Conservation (phyloP, 2,113 vertebrate genomes). For the Trinectes maculatus region DNA sequence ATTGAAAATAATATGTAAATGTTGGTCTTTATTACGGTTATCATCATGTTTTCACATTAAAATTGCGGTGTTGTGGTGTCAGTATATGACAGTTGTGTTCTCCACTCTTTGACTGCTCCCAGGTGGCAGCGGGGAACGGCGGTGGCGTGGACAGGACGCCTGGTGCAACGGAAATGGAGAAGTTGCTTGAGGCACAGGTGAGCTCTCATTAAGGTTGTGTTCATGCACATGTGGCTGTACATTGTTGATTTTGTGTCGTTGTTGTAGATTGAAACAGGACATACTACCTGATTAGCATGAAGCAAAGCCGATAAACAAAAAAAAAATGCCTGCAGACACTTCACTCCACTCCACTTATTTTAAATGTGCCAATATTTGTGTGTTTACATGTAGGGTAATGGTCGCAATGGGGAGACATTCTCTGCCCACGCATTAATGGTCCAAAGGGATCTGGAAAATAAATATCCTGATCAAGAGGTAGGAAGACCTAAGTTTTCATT, state of each 20-base stretch:
- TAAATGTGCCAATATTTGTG: background rate
- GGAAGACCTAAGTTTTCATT: too few species aligned
- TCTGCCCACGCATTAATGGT: background rate
- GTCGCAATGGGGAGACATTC: background rate
- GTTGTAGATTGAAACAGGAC: too few species aligned
- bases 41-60: background rate
- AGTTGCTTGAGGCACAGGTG: background rate
- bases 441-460: background rate
- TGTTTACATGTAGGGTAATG: background rate
- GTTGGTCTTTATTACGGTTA: too few species aligned
- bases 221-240: too few species aligned
- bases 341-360: too few species aligned
- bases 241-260: too few species aligned
- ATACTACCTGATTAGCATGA: too few species aligned
- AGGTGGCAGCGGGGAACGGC: constrained; percentile 47
- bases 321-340: too few species aligned
- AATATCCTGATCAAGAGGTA: background rate
- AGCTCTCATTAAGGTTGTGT: too few species aligned
- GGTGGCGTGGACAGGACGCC: accelerated
- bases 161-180: background rate
- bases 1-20: too few species aligned
- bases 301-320: too few species aligned
- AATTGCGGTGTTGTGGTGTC: background rate
- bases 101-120: background rate
- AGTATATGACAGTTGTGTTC: background rate